These are phyloP conservation scores for Malacoraja senta DNA, from an alignment of 2,797 vertebrate species.

Conservation along the genomic window DNA sequence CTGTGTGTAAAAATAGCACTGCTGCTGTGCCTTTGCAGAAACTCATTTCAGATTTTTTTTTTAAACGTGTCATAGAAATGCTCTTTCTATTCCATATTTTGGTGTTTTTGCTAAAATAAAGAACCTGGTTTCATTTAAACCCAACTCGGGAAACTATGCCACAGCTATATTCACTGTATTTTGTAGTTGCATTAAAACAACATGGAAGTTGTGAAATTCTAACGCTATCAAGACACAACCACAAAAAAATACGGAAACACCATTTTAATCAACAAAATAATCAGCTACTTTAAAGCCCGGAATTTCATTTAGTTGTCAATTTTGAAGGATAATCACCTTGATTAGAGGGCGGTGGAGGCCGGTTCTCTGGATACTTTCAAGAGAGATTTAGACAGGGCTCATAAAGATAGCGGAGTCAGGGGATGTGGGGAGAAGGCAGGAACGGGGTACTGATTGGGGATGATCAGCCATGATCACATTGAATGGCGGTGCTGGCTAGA, in stretches of 20 bases:
- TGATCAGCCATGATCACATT: too few relatives aligned
- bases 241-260: neutral
- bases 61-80: conserved; percentile 1
- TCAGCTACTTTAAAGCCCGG: neutral
- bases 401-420: too few relatives aligned
- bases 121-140: neutral
- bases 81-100: neutral
- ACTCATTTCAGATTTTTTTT: neutral
- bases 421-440: too few relatives aligned
- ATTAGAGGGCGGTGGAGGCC: neutral
- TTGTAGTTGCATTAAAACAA: neutral
- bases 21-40: neutral
- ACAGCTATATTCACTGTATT: neutral
- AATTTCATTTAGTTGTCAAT: neutral
- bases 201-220: neutral
- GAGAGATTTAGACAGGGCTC: too few relatives aligned
- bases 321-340: neutral
- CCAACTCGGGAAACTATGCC: neutral
- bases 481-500: too few relatives aligned
- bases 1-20: conserved; percentile 6
- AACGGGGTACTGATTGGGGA: too few relatives aligned
- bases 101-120: neutral
- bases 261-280: neutral
- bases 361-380: too few relatives aligned
- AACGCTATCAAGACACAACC: neutral